These are phyloP conservation scores for Pseudeuparius sepicola DNA, from an alignment of 2,888 invertebrate genomes.

Conservation along the genomic window DNA sequence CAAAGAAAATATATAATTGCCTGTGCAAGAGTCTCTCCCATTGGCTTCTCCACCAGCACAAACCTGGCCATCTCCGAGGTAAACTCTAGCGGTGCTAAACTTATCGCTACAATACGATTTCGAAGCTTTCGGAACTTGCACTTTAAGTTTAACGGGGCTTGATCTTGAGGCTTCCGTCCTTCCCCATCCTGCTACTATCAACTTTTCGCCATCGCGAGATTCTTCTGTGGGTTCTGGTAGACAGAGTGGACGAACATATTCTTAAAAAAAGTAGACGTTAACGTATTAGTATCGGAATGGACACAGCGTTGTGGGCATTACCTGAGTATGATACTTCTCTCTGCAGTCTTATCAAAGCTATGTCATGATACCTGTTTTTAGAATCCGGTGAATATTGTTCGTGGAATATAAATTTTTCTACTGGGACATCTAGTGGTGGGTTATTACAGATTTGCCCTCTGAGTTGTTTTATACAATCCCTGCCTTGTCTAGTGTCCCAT, in stretches of 20 bases:
- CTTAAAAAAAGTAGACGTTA: slow-evolving; percentile 19
- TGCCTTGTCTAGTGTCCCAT: slow-evolving; percentile 35
- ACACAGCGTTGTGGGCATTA: slow-evolving; percentile 24
- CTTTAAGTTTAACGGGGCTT: slow-evolving; percentile 49
- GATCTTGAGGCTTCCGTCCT: slow-evolving; percentile 25
- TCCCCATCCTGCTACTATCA: slow-evolving; percentile 39
- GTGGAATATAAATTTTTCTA: slow-evolving; percentile 29
- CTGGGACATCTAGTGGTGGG: slow-evolving; percentile 27
- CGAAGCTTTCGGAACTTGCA: slow-evolving; percentile 48
- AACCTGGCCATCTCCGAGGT: slow-evolving; percentile 27
- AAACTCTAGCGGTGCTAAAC: slow-evolving; percentile 26
- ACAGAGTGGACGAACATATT: slow-evolving; percentile 33
- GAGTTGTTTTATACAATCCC: slow-evolving; percentile 36
- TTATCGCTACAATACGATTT: slow-evolving; percentile 40
- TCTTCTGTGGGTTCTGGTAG: slow-evolving; percentile 28
- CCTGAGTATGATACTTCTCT: slow-evolving; percentile 39
- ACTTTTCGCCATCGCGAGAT: slow-evolving; percentile 27
- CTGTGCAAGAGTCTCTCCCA: slow-evolving; percentile 58
- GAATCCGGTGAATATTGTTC: slow-evolving; percentile 26
- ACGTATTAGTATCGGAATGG: background rate
- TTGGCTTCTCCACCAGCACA: slow-evolving; percentile 32
- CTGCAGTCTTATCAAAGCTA: slow-evolving; percentile 42
- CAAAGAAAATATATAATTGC: too few relatives aligned
- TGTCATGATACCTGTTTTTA: slow-evolving; percentile 31
- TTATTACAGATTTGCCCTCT: slow-evolving; percentile 27